phyloP scores from a whole-genome alignment of 2,888 invertebrate species.

The Amblyteles armatorius region DNA sequence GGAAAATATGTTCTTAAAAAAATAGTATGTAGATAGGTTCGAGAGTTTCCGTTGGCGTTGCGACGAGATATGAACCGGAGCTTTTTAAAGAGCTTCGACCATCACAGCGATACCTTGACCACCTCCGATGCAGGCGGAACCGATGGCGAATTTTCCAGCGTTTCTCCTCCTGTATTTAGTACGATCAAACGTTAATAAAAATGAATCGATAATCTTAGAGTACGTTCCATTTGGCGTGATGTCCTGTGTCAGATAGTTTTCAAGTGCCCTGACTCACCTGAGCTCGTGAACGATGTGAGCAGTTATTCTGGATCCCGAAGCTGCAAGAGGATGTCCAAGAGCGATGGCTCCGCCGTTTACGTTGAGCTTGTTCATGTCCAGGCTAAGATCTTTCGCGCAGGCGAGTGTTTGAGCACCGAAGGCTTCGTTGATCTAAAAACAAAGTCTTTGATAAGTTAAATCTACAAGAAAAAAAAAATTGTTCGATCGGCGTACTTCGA shows the following conservation, averaged over 20 bases:
- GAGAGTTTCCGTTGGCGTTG: neutral
- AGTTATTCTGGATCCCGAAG: constrained; percentile 96
- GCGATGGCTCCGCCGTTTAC: constrained; percentile 98
- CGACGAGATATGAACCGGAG: constrained; percentile 18
- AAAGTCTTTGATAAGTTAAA: neutral
- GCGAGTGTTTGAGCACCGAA: constrained; percentile 98
- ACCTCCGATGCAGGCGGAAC: constrained; percentile 99
- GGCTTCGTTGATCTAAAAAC: constrained; percentile 96
- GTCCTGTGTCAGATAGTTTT: neutral
- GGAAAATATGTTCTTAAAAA: constrained; percentile 20
- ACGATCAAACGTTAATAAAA: neutral
- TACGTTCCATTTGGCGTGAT: constrained; percentile 10
- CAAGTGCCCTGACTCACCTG: constrained; percentile 86
- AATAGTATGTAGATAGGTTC: neutral
- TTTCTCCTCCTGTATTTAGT: constrained; percentile 90
- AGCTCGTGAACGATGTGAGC: constrained; percentile 96
- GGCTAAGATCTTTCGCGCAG: constrained; percentile 94
- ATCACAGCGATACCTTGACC: constrained; percentile 99
- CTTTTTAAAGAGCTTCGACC: constrained; percentile 90
- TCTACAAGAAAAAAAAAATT: neutral
- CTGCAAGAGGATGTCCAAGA: constrained; percentile 98
- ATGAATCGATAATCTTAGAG: no score
- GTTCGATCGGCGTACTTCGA: constrained; percentile 89
- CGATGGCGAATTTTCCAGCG: constrained; percentile 94
- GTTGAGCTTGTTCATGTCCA: constrained; percentile 95